Conservation (phyloP, 2,797 vertebrate genomes). For the Anguilla anguilla region DNA sequence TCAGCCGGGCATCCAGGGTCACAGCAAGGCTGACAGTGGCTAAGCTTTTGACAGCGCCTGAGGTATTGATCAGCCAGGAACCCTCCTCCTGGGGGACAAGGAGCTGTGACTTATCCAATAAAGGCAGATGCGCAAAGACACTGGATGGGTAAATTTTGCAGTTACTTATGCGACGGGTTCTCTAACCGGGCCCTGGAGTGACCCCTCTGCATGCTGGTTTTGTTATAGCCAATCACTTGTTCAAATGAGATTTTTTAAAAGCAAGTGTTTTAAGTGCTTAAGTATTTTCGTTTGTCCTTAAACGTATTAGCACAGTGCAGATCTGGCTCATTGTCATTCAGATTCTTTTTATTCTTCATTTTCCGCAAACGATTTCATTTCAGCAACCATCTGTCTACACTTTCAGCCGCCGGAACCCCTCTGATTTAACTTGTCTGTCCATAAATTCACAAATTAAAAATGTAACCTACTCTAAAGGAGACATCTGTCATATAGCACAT, state of each 20-base stretch:
- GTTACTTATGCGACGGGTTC: background rate
- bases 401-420: background rate
- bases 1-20: background rate
- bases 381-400: background rate
- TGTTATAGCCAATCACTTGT: background rate
- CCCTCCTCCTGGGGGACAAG: background rate
- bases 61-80: background rate
- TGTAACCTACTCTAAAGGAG: background rate
- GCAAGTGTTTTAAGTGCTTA: background rate
- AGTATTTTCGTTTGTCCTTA: background rate
- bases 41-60: background rate
- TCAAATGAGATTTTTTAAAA: background rate
- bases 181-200: background rate
- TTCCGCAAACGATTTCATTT: background rate
- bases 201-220: background rate
- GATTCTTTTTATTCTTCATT: background rate
- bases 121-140: background rate
- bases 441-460: background rate
- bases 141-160: background rate
- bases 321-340: background rate
- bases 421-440: background rate
- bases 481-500: background rate
- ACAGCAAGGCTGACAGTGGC: background rate
- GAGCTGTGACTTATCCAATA: background rate
- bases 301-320: background rate